Percentiles rank a stretch among this genome's conserved stretches.
These are phyloP conservation scores for Corythornis cristatus DNA, from an alignment of 2,113 vertebrate genomes.

Conservation along the genomic window DNA sequence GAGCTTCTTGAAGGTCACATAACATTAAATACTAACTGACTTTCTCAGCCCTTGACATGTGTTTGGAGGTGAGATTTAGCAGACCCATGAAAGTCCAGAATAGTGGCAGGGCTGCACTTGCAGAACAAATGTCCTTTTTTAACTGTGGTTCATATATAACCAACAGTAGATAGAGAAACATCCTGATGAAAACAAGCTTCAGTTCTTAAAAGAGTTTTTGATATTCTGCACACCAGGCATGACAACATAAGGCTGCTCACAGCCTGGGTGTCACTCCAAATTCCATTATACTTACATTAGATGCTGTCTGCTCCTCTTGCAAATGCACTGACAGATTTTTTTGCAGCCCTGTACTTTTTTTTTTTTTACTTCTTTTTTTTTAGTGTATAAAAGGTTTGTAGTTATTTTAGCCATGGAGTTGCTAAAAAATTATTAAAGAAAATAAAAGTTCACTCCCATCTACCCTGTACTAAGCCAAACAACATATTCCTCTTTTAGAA, in stretches of 20 bases:
- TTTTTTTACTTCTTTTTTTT: slow-evolving; percentile 1
- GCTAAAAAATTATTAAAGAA: slow-evolving; percentile 60
- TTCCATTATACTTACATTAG: slow-evolving; percentile 73
- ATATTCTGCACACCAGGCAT: slow-evolving; percentile 62
- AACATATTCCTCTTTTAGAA: slow-evolving; percentile 5
- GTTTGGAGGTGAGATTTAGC: background rate
- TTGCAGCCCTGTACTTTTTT: slow-evolving; percentile 15
- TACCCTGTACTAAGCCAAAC: background rate
- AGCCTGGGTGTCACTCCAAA: slow-evolving; percentile 70
- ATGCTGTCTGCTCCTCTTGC: slow-evolving; percentile 69
- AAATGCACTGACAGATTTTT: slow-evolving; percentile 69
- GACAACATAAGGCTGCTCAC: slow-evolving; percentile 70
- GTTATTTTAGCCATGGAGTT: slow-evolving; percentile 45
- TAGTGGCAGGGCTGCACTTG: background rate
- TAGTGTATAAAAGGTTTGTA: slow-evolving; percentile 47
- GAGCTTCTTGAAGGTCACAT: background rate
- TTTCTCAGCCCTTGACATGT: background rate
- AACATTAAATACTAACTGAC: background rate
- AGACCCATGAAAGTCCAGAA: background rate
- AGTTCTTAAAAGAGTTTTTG: slow-evolving; percentile 55
- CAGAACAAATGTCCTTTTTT: background rate
- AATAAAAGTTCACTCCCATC: slow-evolving; percentile 34
- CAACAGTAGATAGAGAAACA: slow-evolving; percentile 22
- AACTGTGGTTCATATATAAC: background rate
- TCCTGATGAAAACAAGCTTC: slow-evolving; percentile 40